Percentiles rank a stretch among this genome's conserved stretches.
Evolutionary conservation across 2,113 vertebrate species (phyloP).

Genomic region (Lethenteron reissneri): DNA sequence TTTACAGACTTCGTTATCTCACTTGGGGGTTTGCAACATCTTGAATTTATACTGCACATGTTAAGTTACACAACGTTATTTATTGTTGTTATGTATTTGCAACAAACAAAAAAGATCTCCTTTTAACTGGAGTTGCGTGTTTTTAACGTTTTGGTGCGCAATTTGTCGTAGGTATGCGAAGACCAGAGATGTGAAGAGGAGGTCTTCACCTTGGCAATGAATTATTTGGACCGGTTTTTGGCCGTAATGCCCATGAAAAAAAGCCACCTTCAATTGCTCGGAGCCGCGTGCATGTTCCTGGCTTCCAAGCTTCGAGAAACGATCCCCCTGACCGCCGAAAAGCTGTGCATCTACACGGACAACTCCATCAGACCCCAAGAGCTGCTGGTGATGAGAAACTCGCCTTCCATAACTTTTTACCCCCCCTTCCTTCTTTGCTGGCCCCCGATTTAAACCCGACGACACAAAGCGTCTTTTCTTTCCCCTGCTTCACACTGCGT

Average conservation of each 20-base stretch:
- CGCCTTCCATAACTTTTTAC: no score
- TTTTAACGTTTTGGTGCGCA: constrained; percentile 10
- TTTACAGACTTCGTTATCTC: no score
- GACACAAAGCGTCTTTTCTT: constrained; percentile 9
- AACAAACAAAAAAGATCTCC: no score
- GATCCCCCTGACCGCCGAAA: constrained; percentile 76
- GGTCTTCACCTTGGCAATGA: constrained; percentile 89
- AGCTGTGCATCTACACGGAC: constrained; percentile 87
- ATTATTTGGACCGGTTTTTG: constrained; percentile 92
- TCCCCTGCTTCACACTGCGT: constrained; percentile 18
- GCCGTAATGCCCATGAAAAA: constrained; percentile 71
- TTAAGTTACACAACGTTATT: no score
- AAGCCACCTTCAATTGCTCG: constrained; percentile 73
- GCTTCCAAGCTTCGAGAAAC: constrained; percentile 92
- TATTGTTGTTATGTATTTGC: no score
- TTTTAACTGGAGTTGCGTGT: not conserved
- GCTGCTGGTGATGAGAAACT: constrained; percentile 56
- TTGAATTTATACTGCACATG: no score
- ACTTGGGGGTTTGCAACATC: no score
- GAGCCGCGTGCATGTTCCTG: constrained; percentile 88
- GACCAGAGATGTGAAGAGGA: constrained; percentile 94
- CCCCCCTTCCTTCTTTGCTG: no score
- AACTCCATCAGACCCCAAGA: constrained; percentile 81
- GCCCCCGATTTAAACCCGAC: constrained; percentile 1
- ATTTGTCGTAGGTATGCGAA: constrained; percentile 55